Base-by-base conservation (phyloP, 2,888 invertebrate genomes). In the Drosophila vallismaia region DNA sequence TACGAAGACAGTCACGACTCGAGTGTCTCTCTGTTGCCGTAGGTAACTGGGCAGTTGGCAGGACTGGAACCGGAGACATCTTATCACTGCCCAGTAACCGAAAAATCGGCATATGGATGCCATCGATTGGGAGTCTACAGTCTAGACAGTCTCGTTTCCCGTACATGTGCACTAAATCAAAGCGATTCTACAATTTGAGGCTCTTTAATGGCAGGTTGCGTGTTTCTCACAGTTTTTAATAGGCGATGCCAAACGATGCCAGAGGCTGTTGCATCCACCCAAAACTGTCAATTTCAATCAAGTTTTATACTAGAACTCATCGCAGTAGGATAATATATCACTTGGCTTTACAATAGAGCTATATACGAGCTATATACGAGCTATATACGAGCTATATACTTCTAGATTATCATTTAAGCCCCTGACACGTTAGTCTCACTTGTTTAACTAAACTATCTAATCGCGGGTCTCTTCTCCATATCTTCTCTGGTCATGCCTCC, bases 11-110 rank as follows among this genome's bases (percentile, higher is more conserved):
- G 56, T 55, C 66, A 49, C 55, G 29, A 48, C 31, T 62, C 48
- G 46, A 26, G 56, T 40, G 33, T 14, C 38, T n/a, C 68, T 60
- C 68, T 60, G 54, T 68, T 57, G 68, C 68, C 69, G 52, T 68
- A 56, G 68, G 68, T 68, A 68, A 57, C 68, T 64, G 66, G 28
- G 4, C 46, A 48, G 38, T 38, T 29, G 44, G 45, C 33, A 58
- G 67, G 55, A 50, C 48, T 50, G 49, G 49, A 36, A 64, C 33
- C 10, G 10, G 19, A 19, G 19, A 19, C 71, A 71, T 59, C 83
- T 79, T 83, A 83, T 80, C 84, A 64, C 52, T 31, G 46, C 77
- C 48, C 66, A 57, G 80, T 77, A 77, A 76, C 76, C 49, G 40
- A 46, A 73, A 73, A 71, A 42, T 52, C 28, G 19, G 46, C 9